Evolutionary conservation across 2,888 invertebrate genomes (phyloP).

Genomic region (Pyralis farinalis): DNA sequence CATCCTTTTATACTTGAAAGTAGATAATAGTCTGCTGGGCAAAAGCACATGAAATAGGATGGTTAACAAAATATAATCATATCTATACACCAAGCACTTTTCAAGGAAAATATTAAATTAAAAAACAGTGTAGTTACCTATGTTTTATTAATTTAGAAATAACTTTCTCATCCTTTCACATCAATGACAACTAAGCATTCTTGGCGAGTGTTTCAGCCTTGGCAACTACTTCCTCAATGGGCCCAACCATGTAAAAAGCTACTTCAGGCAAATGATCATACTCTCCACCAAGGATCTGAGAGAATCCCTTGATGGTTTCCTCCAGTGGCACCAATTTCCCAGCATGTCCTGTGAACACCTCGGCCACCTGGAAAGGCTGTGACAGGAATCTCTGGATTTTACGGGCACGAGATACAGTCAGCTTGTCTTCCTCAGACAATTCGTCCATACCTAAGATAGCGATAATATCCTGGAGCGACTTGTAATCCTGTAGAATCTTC

Average conservation of each 20-base stretch:
- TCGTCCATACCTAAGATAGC: conserved; percentile 93
- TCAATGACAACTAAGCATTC: conserved; percentile 73
- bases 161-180: conserved; percentile 39
- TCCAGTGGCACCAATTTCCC: conserved; percentile 94
- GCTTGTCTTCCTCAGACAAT: conserved; percentile 96
- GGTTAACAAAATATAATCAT: too few relatives aligned
- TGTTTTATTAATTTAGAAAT: conserved; percentile 45
- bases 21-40: too few relatives aligned
- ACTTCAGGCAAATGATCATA: conserved; percentile 95
- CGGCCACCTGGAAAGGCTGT: conserved; percentile 96
- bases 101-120: too few relatives aligned
- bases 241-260: conserved; percentile 98
- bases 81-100: too few relatives aligned
- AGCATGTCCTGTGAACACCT: conserved; percentile 95
- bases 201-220: conserved; percentile 91
- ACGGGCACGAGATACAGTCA: conserved; percentile 95
- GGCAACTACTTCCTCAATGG: conserved; percentile 91
- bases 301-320: conserved; percentile 94
- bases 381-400: conserved; percentile 97
- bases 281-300: conserved; percentile 90
- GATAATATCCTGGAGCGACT: conserved; percentile 92
- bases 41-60: too few relatives aligned
- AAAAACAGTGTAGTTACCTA: too few relatives aligned
- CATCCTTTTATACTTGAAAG: too few relatives aligned
- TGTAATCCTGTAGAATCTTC: conserved; percentile 93